Percentiles rank a stretch among this genome's conserved stretches.
phyloP scores from a whole-genome alignment of 2,113 vertebrate genomes.

The Paramisgurnus dabryanus region DNA sequence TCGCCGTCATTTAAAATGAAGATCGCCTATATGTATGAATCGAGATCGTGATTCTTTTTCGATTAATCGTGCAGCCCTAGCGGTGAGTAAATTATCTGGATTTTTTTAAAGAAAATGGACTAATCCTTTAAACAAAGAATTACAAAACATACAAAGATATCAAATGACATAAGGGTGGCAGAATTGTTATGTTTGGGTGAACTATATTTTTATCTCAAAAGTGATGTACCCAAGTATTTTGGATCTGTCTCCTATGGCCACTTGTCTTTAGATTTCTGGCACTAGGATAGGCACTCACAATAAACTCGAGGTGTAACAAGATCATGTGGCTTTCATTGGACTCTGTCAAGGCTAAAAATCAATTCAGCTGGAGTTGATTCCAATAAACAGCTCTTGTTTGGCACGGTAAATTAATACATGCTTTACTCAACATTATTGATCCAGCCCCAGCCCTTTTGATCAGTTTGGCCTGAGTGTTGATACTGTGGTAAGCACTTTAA shows the following conservation, averaged over 20 bases:
- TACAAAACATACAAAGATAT: no score
- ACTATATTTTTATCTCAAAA: background rate
- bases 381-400: slow-evolving; percentile 26
- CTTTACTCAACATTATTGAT: slow-evolving; percentile 16
- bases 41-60: no score
- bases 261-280: slow-evolving; percentile 17
- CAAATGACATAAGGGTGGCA: no score
- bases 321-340: slow-evolving; percentile 40
- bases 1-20: no score
- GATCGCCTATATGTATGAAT: no score
- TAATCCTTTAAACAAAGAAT: no score
- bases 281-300: background rate
- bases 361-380: slow-evolving; percentile 24
- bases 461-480: background rate
- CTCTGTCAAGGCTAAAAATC: slow-evolving; percentile 43
- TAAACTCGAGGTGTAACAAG: slow-evolving; percentile 45
- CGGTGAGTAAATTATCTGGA: no score
- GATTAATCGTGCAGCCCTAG: no score
- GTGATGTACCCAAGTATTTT: background rate
- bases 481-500: background rate
- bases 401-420: slow-evolving; percentile 18
- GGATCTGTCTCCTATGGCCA: background rate
- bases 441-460: background rate
- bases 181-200: no score
- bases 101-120: no score